These are phyloP conservation scores for Indicator indicator DNA, from an alignment of 2,113 vertebrate species.

Conservation along the genomic window DNA sequence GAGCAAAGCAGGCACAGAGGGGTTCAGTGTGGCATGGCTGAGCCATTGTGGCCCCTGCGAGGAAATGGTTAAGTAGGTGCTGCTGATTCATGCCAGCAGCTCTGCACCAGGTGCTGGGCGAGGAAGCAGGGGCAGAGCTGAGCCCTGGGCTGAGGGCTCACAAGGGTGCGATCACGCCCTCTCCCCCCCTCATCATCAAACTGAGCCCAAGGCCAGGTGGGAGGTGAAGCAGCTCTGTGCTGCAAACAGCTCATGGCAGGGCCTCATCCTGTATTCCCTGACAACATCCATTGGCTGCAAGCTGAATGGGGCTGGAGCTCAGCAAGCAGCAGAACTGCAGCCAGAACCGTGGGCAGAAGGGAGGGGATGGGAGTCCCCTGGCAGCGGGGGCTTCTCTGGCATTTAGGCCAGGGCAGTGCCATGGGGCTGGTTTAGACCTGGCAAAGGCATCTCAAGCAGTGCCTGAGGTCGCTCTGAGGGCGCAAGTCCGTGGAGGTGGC, in stretches of 20 bases:
- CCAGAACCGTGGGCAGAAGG: no score
- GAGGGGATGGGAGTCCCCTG: not conserved
- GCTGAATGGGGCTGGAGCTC: not conserved
- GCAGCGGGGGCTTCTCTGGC: not conserved
- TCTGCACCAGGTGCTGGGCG: not conserved
- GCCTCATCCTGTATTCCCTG: not conserved
- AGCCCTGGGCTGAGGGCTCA: not conserved
- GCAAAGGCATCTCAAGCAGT: rapidly evolving
- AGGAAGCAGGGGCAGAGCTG: not conserved
- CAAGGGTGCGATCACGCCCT: not conserved
- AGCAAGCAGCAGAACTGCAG: not conserved
- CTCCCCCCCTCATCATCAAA: not conserved
- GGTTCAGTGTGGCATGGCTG: not conserved
- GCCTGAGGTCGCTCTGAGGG: not conserved
- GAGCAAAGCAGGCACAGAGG: not conserved
- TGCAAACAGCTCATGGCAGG: not conserved
- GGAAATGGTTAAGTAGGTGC: conserved; percentile 3
- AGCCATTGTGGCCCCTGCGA: not conserved
- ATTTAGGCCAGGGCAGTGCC: not conserved
- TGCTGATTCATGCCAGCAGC: conserved; percentile 51
- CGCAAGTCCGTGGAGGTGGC: not conserved
- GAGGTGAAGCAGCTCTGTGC: not conserved
- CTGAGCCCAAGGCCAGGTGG: not conserved
- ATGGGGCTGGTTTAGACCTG: not conserved
- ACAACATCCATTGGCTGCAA: not conserved